Evolutionary conservation across 2,113 vertebrate species (phyloP).

Genomic region (Sardina pilchardus): DNA sequence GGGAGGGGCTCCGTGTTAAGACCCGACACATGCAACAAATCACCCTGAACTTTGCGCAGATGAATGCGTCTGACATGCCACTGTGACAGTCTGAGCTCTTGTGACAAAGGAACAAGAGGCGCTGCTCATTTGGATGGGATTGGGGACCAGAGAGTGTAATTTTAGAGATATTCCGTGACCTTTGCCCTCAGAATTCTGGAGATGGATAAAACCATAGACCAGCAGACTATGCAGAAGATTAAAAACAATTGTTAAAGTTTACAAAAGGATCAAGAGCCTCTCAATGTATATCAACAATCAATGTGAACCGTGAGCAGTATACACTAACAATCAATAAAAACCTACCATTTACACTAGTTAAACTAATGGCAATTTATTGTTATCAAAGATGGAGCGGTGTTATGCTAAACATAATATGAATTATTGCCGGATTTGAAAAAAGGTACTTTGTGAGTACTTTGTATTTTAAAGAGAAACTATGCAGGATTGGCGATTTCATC

Average conservation of each 20-base stretch:
- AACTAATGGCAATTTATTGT: no score
- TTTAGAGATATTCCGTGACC: neutral
- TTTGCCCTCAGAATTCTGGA: neutral
- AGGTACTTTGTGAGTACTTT: neutral
- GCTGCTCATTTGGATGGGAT: neutral
- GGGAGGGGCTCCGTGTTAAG: slow-evolving; percentile 44
- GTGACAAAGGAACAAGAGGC: neutral
- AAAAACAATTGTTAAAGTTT: neutral
- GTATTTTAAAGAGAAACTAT: no score
- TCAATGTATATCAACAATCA: neutral
- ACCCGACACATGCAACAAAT: slow-evolving; percentile 14
- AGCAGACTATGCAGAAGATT: neutral
- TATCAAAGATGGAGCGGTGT: no score
- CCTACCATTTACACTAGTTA: no score
- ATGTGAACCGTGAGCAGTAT: neutral
- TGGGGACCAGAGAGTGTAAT: neutral
- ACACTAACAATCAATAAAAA: neutral
- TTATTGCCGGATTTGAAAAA: neutral
- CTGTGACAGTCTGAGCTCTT: slow-evolving; percentile 34
- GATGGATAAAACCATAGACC: neutral
- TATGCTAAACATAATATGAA: no score
- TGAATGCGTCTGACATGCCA: slow-evolving; percentile 30
- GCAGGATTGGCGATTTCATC: no score
- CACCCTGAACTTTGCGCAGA: slow-evolving; percentile 17
- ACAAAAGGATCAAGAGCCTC: neutral